A percentile compares a stretch with the other conserved stretches of the same genome.
phyloP scores from a whole-genome alignment of 1,140 invertebrate species.

The Ceratosolen fusciceps region DNA sequence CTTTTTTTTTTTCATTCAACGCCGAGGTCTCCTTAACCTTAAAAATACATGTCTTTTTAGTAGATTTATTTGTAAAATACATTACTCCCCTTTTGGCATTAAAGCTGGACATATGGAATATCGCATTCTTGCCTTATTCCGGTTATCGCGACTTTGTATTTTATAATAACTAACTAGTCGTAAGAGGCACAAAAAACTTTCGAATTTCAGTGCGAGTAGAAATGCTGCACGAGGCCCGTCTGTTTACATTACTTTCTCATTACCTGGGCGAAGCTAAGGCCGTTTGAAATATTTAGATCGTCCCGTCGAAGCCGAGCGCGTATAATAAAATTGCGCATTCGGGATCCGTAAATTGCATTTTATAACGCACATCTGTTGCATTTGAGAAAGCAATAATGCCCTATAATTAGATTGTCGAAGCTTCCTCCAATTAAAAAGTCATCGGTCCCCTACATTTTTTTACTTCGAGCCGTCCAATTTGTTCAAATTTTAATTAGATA shows the following conservation, averaged over 20 bases:
- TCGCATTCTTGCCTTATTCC: not conserved
- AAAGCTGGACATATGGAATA: too few relatives aligned
- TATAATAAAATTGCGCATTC: not conserved
- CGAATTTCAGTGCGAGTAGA: too few relatives aligned
- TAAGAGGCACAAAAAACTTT: too few relatives aligned
- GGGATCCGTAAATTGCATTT: not conserved
- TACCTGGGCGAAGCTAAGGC: not conserved
- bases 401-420: not conserved
- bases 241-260: too few relatives aligned
- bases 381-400: not conserved
- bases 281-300: not conserved
- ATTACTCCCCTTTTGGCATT: not conserved
- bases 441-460: constrained; percentile 1
- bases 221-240: too few relatives aligned
- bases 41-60: not conserved
- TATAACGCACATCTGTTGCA: not conserved
- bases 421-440: constrained; percentile 26
- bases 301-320: too few relatives aligned
- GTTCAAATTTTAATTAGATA: not conserved
- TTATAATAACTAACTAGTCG: too few relatives aligned
- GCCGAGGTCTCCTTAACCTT: too few relatives aligned
- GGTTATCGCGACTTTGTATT: not conserved
- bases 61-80: not conserved
- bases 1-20: too few relatives aligned
- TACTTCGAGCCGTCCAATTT: not conserved